phyloP scores from a whole-genome alignment of 1,140 invertebrate species.

The Acromyrmex charruanus region DNA sequence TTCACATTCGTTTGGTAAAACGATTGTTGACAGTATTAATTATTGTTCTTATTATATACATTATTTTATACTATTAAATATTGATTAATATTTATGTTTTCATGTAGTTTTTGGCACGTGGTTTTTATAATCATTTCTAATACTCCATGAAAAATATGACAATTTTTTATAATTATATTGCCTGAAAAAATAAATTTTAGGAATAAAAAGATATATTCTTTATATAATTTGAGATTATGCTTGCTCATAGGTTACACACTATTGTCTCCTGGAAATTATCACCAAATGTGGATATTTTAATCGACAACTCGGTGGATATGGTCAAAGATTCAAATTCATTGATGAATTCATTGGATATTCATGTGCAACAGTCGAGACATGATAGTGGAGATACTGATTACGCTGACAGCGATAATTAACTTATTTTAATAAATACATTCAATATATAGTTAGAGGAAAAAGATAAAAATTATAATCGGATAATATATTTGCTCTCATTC shows the following conservation, averaged over 20 bases:
- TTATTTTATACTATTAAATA: background rate
- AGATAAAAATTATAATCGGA: constrained; percentile 11
- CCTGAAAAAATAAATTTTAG: background rate
- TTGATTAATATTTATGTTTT: constrained; percentile 54
- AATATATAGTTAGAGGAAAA: constrained; percentile 7
- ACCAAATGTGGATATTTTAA: constrained; percentile 80
- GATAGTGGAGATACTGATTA: constrained; percentile 86
- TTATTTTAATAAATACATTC: constrained; percentile 28
- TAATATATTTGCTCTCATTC: background rate
- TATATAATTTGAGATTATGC: constrained; percentile 6
- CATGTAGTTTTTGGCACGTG: constrained; percentile 10
- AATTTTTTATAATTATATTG: constrained; percentile 1
- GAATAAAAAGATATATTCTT: background rate
- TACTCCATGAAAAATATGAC: background rate
- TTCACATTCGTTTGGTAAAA: too few relatives aligned
- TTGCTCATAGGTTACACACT: constrained; percentile 79
- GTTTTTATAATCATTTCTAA: background rate
- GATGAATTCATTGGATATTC: constrained; percentile 24
- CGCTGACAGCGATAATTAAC: constrained; percentile 85
- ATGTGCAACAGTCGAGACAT: constrained; percentile 63
- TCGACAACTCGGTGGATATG: constrained; percentile 78
- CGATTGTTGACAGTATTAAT: background rate
- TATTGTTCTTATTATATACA: constrained; percentile 5
- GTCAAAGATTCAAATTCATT: constrained; percentile 27
- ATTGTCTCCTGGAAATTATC: constrained; percentile 81